Evolutionary conservation across 2,888 invertebrate species (phyloP).

Genomic region (Leptopilina syphax): DNA sequence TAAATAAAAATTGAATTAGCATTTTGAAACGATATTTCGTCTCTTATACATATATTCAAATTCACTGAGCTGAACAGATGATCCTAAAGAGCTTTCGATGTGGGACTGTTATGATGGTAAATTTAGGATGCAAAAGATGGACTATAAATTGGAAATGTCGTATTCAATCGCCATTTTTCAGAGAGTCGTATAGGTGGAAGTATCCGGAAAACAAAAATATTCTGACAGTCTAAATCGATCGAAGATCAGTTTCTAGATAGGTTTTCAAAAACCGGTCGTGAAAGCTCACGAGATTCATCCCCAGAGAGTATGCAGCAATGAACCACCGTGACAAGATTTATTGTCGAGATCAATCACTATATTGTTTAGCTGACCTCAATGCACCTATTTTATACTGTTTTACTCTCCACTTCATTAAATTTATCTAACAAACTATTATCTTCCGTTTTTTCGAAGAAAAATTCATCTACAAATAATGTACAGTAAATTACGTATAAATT

Average conservation of each 20-base stretch:
- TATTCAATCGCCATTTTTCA: conserved; percentile 8
- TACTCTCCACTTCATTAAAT: background rate
- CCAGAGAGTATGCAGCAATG: conserved; percentile 2
- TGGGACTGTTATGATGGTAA: background rate
- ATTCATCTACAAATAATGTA: background rate
- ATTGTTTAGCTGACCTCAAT: conserved; percentile 12
- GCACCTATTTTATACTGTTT: background rate
- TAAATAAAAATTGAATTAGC: too few species aligned
- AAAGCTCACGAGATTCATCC: conserved; percentile 29
- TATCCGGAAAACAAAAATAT: background rate
- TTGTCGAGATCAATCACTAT: background rate
- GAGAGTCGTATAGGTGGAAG: background rate
- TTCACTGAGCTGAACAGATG: background rate
- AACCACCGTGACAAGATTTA: conserved; percentile 10
- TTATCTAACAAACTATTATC: background rate
- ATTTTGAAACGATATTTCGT: too few species aligned
- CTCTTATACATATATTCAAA: too few species aligned
- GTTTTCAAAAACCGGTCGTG: conserved; percentile 2
- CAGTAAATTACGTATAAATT: too few species aligned
- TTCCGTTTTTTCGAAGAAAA: background rate
- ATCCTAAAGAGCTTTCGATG: background rate
- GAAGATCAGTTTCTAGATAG: conserved; percentile 4
- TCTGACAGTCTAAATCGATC: background rate
- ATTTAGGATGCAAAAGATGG: background rate
- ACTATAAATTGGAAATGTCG: conserved; percentile 6